Percentiles rank a stretch among this genome's conserved stretches.
Evolutionary conservation across 2,888 invertebrate genomes (phyloP).

Genomic region (Malthinus flaveolus): DNA sequence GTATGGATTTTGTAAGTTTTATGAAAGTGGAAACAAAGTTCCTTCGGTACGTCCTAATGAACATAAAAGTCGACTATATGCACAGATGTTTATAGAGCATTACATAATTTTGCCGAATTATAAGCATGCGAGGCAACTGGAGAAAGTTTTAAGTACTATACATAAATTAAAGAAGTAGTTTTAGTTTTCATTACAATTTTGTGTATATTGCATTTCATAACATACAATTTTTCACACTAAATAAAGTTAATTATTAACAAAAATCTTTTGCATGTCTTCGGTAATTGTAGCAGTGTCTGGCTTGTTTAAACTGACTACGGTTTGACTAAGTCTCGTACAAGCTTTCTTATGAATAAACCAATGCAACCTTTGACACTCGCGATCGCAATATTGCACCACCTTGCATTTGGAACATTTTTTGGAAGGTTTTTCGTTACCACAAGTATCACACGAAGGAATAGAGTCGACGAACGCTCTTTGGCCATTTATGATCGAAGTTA

Average conservation of each 20-base stretch:
- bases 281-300: conserved; percentile 43
- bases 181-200: background rate
- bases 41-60: background rate
- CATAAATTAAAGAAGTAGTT: background rate
- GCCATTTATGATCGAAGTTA: conserved; percentile 84
- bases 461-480: conserved; percentile 76
- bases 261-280: conserved; percentile 41
- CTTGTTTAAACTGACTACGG: conserved; percentile 24
- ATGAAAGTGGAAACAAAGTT: background rate
- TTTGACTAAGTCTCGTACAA: conserved; percentile 66
- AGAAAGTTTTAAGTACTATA: background rate
- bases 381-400: conserved; percentile 89
- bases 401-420: conserved; percentile 97
- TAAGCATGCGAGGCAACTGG: background rate
- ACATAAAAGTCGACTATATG: background rate
- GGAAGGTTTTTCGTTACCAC: conserved; percentile 84
- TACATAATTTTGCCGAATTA: conserved; percentile 9
- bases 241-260: background rate
- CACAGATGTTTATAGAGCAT: background rate
- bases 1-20: conserved; percentile 12
- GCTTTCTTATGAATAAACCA: conserved; percentile 91
- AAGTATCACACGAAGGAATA: conserved; percentile 77
- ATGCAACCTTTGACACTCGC: conserved; percentile 91
- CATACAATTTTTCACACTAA: background rate
- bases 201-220: too few species aligned